Percentiles rank a stretch among this genome's conserved stretches.
These are phyloP conservation scores for Eonycteris spelaea DNA, from an alignment of 2,113 vertebrate genomes.

Conservation along the genomic window DNA sequence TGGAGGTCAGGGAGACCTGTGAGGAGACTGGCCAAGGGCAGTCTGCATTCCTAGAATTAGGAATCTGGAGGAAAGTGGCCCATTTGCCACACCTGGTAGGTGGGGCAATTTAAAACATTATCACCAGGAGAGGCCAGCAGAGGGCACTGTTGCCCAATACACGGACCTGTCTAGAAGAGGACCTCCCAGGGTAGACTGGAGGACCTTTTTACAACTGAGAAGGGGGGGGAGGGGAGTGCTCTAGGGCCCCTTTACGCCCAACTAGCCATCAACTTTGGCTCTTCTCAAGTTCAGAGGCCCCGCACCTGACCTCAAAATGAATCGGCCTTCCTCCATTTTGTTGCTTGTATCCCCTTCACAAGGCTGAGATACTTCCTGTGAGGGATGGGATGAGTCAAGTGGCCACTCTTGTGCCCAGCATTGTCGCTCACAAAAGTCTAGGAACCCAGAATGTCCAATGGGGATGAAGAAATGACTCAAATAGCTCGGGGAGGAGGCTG, in stretches of 20 bases:
- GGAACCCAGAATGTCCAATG: not conserved
- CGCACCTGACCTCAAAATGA: not conserved
- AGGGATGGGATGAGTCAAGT: not conserved
- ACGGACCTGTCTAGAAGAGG: rapidly evolving
- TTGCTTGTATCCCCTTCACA: not conserved
- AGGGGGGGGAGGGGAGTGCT: not conserved
- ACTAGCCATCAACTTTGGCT: too few relatives aligned
- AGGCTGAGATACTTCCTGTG: not conserved
- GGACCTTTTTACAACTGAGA: too few relatives aligned
- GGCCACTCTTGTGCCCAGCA: not conserved
- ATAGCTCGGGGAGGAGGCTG: not conserved
- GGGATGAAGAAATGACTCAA: not conserved
- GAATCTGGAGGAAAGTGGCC: not conserved
- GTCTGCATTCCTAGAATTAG: not conserved
- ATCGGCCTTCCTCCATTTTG: not conserved
- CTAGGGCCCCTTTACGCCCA: not conserved
- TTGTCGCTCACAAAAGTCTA: not conserved
- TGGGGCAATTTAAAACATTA: rapidly evolving
- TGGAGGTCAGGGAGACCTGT: not conserved
- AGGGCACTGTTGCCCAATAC: not conserved
- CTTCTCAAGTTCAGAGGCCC: not conserved
- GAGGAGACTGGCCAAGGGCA: not conserved
- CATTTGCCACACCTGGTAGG: too few relatives aligned
- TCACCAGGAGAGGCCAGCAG: conserved; percentile 28
- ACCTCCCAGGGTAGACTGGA: not conserved